These are phyloP conservation scores for Chelmon rostratus DNA, from an alignment of 2,797 vertebrate species.

Conservation along the genomic window DNA sequence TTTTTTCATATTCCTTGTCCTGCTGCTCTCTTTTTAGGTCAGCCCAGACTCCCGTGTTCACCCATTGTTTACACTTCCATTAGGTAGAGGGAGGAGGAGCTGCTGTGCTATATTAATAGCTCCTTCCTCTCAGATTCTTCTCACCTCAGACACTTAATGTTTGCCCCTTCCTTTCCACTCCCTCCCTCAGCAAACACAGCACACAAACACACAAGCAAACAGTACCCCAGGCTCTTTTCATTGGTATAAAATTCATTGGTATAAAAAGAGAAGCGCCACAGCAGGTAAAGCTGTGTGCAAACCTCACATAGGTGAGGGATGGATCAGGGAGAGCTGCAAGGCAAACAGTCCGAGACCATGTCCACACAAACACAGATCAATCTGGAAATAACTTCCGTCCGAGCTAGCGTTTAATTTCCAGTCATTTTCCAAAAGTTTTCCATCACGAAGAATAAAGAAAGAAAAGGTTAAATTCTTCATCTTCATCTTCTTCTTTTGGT, in stretches of 20 bases:
- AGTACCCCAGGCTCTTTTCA: conserved; percentile 13
- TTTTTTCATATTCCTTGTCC: conserved; percentile 6
- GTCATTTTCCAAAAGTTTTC: neutral
- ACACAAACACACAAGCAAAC: conserved; percentile 40
- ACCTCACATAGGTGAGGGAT: conserved; percentile 26
- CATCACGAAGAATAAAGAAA: neutral
- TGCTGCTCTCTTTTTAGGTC: conserved; percentile 25
- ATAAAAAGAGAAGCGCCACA: conserved; percentile 10
- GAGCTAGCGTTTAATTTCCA: neutral
- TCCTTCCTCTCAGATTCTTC: conserved; percentile 58
- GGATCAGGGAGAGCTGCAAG: conserved; percentile 31
- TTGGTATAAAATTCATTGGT: conserved; percentile 29
- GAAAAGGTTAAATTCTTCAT: neutral
- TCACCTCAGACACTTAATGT: conserved; percentile 62
- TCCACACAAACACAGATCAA: neutral
- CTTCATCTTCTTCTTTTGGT: neutral
- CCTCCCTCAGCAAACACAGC: conserved; percentile 51
- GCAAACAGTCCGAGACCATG: conserved; percentile 23
- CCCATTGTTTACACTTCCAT: conserved; percentile 62
- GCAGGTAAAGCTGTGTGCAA: conserved; percentile 37
- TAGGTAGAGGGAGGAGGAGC: conserved; percentile 37
- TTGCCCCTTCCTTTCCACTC: conserved; percentile 42
- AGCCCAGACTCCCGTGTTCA: conserved; percentile 16
- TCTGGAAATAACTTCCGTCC: neutral
- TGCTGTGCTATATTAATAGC: conserved; percentile 61